A percentile compares a stretch with the other conserved stretches of the same genome.
Conservation (phyloP, 2,113 vertebrate genomes). For the Ploceus nigricollis region DNA sequence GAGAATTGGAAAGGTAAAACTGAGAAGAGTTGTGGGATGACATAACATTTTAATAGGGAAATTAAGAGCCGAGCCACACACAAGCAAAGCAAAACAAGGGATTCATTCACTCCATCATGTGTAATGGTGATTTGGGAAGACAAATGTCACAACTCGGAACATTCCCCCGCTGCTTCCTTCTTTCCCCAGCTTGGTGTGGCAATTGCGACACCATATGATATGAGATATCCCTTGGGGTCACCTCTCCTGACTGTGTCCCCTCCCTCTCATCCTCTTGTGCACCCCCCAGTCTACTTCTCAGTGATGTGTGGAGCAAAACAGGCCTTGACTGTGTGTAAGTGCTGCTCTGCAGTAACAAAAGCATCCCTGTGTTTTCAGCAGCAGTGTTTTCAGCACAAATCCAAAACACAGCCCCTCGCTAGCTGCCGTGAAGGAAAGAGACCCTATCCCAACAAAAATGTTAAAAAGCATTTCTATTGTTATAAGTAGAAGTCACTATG, state of each 20-base stretch:
- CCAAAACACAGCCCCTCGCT: neutral
- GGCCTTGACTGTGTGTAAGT: neutral
- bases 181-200: neutral
- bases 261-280: neutral
- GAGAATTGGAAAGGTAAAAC: neutral
- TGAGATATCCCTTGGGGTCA: neutral
- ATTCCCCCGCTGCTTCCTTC: rapidly evolving
- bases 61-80: neutral
- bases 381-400: neutral
- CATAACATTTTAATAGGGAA: neutral
- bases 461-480: neutral
- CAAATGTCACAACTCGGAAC: rapidly evolving
- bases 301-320: neutral
- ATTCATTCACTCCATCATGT: neutral
- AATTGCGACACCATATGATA: rapidly evolving
- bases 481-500: neutral
- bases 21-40: neutral
- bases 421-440: neutral
- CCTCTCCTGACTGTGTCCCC: neutral
- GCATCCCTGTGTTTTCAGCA: neutral
- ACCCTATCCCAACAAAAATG: neutral
- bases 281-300: rapidly evolving
- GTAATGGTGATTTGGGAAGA: neutral
- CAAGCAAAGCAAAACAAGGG: neutral
- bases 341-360: neutral